Evolutionary conservation across 2,888 invertebrate species (phyloP).

Genomic region (Drosophila subquinaria): DNA sequence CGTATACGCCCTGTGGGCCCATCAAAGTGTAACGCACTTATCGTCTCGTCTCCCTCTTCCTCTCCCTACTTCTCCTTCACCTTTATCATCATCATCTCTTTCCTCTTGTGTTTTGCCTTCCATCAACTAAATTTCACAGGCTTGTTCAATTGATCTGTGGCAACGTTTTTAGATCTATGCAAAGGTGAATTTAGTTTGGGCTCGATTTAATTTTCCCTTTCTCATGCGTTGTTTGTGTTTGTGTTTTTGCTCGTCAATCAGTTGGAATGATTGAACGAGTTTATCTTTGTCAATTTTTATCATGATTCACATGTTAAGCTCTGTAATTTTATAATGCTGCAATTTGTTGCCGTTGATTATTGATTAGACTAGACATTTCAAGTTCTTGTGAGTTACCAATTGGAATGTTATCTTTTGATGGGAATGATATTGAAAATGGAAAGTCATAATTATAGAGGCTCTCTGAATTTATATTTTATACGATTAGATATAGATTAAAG

Average conservation of each 20-base stretch:
- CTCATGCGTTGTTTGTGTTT: slow-evolving; percentile 9
- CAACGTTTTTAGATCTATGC: slow-evolving; percentile 10
- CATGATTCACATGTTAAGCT: slow-evolving; percentile 57
- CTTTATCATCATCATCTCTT: slow-evolving; percentile 14
- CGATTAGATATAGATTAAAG: neutral
- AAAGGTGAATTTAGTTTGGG: slow-evolving; percentile 14
- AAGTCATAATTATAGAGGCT: neutral
- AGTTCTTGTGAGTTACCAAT: neutral
- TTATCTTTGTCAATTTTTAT: slow-evolving; percentile 66
- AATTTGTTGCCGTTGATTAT: slow-evolving; percentile 52
- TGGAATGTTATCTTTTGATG: neutral
- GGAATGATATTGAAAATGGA: neutral
- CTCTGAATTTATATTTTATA: neutral
- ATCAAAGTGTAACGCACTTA: slow-evolving; percentile 56
- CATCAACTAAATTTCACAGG: slow-evolving; percentile 39
- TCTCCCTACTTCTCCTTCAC: neutral
- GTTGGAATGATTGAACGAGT: slow-evolving; percentile 62
- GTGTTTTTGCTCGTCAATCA: slow-evolving; percentile 61
- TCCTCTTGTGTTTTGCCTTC: slow-evolving; percentile 23
- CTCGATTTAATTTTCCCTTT: slow-evolving; percentile 14
- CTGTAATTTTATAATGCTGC: slow-evolving; percentile 55
- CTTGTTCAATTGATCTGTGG: slow-evolving; percentile 63
- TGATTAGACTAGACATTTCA: slow-evolving; percentile 36
- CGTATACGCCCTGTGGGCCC: slow-evolving; percentile 67
- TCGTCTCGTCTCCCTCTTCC: slow-evolving; percentile 31